phyloP scores from a whole-genome alignment of 2,113 vertebrate species.

The Phasianus colchicus region DNA sequence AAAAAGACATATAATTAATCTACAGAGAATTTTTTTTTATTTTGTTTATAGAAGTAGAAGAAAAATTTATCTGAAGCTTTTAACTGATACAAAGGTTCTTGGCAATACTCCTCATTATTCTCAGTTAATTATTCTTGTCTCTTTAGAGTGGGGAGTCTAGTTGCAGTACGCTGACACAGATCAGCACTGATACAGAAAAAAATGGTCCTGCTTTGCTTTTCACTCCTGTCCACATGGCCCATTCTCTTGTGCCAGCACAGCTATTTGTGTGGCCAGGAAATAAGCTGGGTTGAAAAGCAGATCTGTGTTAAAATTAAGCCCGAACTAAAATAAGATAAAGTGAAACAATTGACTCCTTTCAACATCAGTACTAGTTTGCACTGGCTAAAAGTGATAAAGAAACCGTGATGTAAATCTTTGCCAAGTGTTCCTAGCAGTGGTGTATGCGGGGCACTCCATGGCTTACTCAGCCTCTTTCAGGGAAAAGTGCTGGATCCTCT shows the following conservation, averaged over 20 bases:
- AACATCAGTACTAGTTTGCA: background rate
- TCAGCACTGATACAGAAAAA: background rate
- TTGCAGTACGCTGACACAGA: background rate
- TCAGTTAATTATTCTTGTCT: background rate
- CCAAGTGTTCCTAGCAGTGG: background rate
- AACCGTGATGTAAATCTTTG: background rate
- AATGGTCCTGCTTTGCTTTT: background rate
- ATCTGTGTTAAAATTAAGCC: slow-evolving; percentile 4
- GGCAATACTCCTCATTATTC: background rate
- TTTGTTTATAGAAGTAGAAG: background rate
- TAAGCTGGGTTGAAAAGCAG: background rate
- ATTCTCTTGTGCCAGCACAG: background rate
- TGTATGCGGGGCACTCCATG: background rate
- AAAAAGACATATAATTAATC: background rate
- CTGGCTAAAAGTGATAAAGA: background rate
- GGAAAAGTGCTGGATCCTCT: background rate
- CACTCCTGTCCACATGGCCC: background rate
- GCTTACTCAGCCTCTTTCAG: background rate
- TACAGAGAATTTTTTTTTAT: background rate
- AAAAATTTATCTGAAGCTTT: slow-evolving; percentile 11
- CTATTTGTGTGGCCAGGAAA: background rate
- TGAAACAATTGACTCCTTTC: slow-evolving; percentile 13
- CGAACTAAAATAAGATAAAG: background rate
- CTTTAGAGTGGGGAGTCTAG: background rate
- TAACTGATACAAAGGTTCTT: background rate